These are phyloP conservation scores for Drosophila prostipennis DNA, from an alignment of 2,888 invertebrate genomes.

Conservation along the genomic window DNA sequence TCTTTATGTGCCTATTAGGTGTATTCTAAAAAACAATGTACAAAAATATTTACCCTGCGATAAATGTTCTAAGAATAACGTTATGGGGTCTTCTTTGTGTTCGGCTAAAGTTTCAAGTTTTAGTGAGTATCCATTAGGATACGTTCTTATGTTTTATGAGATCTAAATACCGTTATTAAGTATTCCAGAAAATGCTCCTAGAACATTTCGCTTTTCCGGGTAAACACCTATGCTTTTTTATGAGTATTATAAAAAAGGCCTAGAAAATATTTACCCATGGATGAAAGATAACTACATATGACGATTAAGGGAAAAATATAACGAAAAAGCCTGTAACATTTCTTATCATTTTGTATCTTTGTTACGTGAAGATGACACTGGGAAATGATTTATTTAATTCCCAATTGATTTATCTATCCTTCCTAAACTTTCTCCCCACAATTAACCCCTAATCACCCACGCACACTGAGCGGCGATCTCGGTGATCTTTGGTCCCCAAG, in stretches of 20 bases:
- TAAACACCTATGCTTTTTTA: not conserved
- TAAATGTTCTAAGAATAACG: slow-evolving; percentile 20
- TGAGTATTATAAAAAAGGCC: not conserved
- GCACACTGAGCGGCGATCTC: not conserved
- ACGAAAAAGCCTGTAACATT: not conserved
- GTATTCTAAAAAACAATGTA: slow-evolving; percentile 7
- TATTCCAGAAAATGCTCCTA: not conserved
- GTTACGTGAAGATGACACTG: not conserved
- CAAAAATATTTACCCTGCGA: slow-evolving; percentile 22
- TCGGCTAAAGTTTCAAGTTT: not conserved
- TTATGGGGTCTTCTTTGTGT: not conserved
- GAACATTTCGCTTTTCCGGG: not conserved
- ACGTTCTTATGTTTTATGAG: not conserved
- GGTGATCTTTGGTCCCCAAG: slow-evolving; percentile 3
- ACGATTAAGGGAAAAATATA: not conserved
- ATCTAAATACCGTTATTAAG: no score
- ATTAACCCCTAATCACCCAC: not conserved
- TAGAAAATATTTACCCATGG: not conserved
- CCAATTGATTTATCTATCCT: not conserved
- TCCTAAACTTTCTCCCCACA: slow-evolving; percentile 2
- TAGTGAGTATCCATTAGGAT: not conserved
- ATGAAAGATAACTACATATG: not conserved
- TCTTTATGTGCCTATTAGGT: slow-evolving; percentile 20
- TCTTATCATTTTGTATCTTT: not conserved
- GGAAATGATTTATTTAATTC: not conserved